Evolutionary conservation across 2,113 vertebrate species (phyloP).

Genomic region (Gymnogyps californianus): DNA sequence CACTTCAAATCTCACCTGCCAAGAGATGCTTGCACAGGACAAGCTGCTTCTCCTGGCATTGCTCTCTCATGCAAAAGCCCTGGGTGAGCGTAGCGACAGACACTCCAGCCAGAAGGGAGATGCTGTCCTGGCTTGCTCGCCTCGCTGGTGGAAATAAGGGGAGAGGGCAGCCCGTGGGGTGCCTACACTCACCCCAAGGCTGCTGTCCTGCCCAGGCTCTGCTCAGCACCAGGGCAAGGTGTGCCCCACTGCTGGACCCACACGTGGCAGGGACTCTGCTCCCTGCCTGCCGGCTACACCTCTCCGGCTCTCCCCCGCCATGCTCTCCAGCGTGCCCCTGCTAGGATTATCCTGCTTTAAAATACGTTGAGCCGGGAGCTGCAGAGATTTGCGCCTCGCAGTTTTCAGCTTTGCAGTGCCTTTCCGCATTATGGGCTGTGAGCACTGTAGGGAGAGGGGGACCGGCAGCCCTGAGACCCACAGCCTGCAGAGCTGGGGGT

Average conservation of each 20-base stretch:
- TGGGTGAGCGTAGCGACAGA: background rate
- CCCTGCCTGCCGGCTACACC: background rate
- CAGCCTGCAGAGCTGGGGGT: background rate
- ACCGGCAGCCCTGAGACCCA: background rate
- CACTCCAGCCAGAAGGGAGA: background rate
- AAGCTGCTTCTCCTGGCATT: background rate
- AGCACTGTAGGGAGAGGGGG: background rate
- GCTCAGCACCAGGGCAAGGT: background rate
- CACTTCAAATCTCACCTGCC: background rate
- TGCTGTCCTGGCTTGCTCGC: background rate
- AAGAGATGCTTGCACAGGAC: background rate
- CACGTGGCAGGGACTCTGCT: fast-evolving
- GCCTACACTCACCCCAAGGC: background rate
- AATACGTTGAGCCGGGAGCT: background rate
- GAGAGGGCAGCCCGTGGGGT: background rate
- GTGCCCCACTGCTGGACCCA: background rate
- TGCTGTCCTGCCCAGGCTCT: background rate
- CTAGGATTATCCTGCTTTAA: background rate
- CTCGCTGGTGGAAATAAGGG: background rate
- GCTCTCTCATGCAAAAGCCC: background rate
- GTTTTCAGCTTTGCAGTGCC: background rate
- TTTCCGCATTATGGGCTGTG: background rate
- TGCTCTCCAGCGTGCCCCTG: background rate
- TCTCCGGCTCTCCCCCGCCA: background rate
- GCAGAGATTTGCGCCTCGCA: background rate